phyloP scores from a whole-genome alignment of 2,797 vertebrate genomes.

The Phalloptychus januarius region DNA sequence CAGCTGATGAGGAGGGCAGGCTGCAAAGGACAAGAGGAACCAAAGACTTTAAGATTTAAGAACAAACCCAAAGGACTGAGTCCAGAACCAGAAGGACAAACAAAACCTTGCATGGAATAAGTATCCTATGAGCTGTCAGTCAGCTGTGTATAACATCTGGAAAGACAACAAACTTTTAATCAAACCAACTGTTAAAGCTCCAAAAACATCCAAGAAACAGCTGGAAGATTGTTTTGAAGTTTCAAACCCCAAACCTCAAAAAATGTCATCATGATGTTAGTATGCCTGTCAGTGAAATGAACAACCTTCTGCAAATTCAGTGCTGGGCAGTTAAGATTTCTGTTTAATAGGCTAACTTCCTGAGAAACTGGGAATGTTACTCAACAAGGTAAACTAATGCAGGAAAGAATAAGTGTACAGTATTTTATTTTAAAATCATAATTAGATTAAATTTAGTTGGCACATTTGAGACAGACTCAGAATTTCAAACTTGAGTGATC shows the following conservation, averaged over 20 bases:
- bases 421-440: background rate
- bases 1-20: conserved; percentile 55
- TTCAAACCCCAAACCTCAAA: background rate
- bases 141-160: background rate
- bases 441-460: background rate
- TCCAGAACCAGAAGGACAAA: background rate
- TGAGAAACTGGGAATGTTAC: background rate
- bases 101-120: background rate
- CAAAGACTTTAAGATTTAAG: background rate
- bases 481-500: background rate
- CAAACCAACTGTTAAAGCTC: background rate
- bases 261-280: background rate
- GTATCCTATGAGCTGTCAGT: background rate
- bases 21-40: conserved; percentile 34
- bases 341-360: background rate
- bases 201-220: background rate
- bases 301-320: background rate
- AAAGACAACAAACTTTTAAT: background rate
- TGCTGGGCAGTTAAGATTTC: background rate
- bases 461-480: background rate
- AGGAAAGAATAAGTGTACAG: background rate
- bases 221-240: background rate
- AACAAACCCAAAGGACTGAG: background rate
- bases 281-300: background rate
- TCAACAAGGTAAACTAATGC: background rate